Evolutionary conservation across 2,113 vertebrate genomes (phyloP).

Genomic region (Corydoras sp.): DNA sequence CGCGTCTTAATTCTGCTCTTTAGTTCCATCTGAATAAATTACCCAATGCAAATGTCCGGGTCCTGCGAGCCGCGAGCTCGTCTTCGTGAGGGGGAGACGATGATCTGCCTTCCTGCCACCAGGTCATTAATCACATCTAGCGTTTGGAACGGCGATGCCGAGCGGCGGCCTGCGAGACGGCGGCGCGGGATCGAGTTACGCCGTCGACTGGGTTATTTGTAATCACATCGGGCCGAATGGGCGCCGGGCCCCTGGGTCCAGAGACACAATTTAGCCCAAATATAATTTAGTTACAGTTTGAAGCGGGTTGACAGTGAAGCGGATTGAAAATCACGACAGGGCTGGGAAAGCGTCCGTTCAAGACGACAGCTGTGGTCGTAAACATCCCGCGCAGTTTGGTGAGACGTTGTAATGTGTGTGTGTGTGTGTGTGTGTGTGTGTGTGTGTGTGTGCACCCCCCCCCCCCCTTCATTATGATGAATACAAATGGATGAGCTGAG

Average conservation of each 20-base stretch:
- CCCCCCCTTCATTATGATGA: no score
- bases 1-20: neutral
- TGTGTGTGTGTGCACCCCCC: no score
- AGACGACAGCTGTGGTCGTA: conserved; percentile 9
- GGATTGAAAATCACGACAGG: neutral
- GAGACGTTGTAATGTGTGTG: no score
- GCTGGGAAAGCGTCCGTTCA: neutral
- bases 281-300: conserved; percentile 9
- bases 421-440: no score
- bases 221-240: conserved; percentile 25
- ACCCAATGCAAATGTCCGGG: neutral
- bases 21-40: neutral
- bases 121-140: conserved; percentile 46
- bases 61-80: no score
- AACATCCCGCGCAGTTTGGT: neutral
- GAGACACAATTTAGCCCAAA: conserved; percentile 28
- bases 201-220: neutral
- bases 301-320: neutral
- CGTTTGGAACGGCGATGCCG: conserved; percentile 14
- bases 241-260: conserved; percentile 14
- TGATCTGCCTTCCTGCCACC: neutral
- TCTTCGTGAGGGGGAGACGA: conserved; percentile 1
- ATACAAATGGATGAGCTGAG: no score
- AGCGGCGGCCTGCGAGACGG: conserved; percentile 3
- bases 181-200: conserved; percentile 1